A percentile compares a stretch with the other conserved stretches of the same genome.
Evolutionary conservation across 2,888 invertebrate species (phyloP).

Genomic region (Syrphus vitripennis): DNA sequence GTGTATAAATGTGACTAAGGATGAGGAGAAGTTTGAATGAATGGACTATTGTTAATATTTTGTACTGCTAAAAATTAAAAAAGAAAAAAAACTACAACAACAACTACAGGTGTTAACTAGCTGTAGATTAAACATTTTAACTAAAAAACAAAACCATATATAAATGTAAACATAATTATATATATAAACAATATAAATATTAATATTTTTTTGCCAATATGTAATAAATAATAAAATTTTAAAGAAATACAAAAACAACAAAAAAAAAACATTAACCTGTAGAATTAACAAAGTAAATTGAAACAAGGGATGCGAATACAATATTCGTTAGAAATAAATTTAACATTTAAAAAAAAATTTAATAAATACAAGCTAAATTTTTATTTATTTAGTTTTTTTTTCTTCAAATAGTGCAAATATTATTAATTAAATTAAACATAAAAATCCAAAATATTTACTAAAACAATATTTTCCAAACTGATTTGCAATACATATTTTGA

Average conservation of each 20-base stretch:
- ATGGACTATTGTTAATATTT: constrained; percentile 66
- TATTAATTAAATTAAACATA: constrained; percentile 8
- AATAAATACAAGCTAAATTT: constrained; percentile 20
- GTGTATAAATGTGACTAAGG: constrained; percentile 30
- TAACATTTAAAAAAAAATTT: constrained; percentile 65
- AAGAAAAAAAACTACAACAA: constrained; percentile 37
- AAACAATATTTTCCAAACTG: too few relatives aligned
- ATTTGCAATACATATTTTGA: too few relatives aligned
- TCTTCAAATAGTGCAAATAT: constrained; percentile 46
- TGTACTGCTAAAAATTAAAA: constrained; percentile 51
- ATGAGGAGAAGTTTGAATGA: background rate
- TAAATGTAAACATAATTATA: constrained; percentile 1
- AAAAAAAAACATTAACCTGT: constrained; percentile 30
- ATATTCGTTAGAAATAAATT: constrained; percentile 75
- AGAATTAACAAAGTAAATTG: constrained; percentile 77
- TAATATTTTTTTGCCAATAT: constrained; percentile 50
- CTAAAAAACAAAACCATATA: background rate
- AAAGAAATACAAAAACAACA: background rate
- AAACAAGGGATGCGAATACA: constrained; percentile 81
- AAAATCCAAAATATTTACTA: background rate
- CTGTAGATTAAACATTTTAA: constrained; percentile 55
- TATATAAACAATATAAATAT: constrained; percentile 31
- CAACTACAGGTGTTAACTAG: constrained; percentile 69
- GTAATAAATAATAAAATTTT: constrained; percentile 7
- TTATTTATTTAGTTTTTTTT: background rate